Percentiles rank a stretch among this genome's conserved stretches.
phyloP scores from a whole-genome alignment of 1,140 invertebrate species.

The Melitaea cinxia region DNA sequence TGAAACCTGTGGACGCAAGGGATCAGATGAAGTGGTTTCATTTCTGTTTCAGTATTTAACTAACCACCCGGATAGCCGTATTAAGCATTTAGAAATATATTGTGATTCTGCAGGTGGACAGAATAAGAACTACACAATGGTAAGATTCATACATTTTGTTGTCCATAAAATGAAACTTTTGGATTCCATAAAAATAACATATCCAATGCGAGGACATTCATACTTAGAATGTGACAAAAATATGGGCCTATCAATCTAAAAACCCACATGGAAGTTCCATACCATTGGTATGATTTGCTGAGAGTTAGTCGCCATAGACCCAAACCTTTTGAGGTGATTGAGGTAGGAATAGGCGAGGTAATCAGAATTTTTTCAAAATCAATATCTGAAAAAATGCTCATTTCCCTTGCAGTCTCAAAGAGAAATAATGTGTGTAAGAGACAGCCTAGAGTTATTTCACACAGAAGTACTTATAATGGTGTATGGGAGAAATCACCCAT shows the following conservation, averaged over 20 bases:
- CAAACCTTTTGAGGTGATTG: not conserved
- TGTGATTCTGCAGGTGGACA: not conserved
- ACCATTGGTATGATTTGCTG: too few species aligned
- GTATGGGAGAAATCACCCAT: not conserved
- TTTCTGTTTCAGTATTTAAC: not conserved
- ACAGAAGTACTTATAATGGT: not conserved
- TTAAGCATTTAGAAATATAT: not conserved
- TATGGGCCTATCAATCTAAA: not conserved
- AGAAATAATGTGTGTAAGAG: conserved; percentile 14
- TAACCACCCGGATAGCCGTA: not conserved
- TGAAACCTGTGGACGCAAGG: not conserved
- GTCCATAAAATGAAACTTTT: not conserved
- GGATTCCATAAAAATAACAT: not conserved
- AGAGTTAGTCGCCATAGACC: too few species aligned
- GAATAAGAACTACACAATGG: not conserved
- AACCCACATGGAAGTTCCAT: not conserved
- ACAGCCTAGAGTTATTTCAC: conserved; percentile 9
- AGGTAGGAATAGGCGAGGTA: not conserved
- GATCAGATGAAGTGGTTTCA: conserved; percentile 16
- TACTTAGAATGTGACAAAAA: not conserved
- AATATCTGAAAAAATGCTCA: conserved; percentile 5
- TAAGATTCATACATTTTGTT: not conserved
- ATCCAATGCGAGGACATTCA: not conserved
- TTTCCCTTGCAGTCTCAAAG: conserved; percentile 6
- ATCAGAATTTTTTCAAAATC: conserved; percentile 9